Evolutionary conservation across 2,888 invertebrate genomes (phyloP).

Genomic region (Leucania comma): DNA sequence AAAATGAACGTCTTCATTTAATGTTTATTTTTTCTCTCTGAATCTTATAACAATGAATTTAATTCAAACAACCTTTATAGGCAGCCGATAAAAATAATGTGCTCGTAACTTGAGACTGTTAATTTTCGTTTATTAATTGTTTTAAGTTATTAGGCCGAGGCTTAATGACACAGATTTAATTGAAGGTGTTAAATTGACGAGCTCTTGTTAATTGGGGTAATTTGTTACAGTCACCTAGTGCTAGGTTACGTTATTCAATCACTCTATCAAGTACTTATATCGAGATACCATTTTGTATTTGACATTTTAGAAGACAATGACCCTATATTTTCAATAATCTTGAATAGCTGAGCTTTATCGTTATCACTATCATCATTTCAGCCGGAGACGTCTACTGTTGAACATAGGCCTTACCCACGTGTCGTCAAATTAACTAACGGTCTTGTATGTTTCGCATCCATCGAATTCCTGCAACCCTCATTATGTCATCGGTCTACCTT

Average conservation of each 20-base stretch:
- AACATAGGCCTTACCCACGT: too few relatives aligned
- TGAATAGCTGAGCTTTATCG: too few relatives aligned
- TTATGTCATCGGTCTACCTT: too few relatives aligned
- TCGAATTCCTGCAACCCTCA: too few relatives aligned
- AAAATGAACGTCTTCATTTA: constrained; percentile 25
- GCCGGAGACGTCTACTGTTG: too few relatives aligned
- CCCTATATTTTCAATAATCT: background rate
- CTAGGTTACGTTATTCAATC: constrained; percentile 5
- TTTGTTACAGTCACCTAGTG: constrained; percentile 6
- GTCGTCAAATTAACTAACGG: too few relatives aligned
- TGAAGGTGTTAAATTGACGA: constrained; percentile 10
- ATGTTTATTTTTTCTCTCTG: background rate
- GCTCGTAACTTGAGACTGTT: background rate
- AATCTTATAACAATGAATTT: background rate
- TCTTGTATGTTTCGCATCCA: too few relatives aligned
- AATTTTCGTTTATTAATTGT: constrained; percentile 15
- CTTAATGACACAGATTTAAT: constrained; percentile 15
- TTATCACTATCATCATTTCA: too few relatives aligned
- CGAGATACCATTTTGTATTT: background rate
- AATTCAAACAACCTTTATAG: background rate
- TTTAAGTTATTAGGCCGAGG: constrained; percentile 5
- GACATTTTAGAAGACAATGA: background rate
- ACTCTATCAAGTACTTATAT: background rate
- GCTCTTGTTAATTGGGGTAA: constrained; percentile 6
- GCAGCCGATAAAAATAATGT: background rate